Conservation (phyloP, 2,113 vertebrate genomes). For the Daphoenositta chrysoptera region DNA sequence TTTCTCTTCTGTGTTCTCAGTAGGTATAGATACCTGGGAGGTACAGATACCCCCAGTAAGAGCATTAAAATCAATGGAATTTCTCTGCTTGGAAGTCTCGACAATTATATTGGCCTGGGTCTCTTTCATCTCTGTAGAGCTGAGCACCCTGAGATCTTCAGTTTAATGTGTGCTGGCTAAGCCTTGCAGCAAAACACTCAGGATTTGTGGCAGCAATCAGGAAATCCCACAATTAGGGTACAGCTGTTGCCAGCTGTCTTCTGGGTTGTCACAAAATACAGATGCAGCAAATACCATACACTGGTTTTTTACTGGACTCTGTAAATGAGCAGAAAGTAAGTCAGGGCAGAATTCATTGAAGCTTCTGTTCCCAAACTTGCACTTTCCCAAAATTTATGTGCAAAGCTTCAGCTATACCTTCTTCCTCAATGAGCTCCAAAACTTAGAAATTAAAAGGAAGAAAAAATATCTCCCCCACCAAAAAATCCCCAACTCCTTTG, state of each 20-base stretch:
- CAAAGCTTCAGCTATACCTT: not conserved
- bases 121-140: not conserved
- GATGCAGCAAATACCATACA: not conserved
- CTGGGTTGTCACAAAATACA: not conserved
- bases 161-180: not conserved
- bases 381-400: not conserved
- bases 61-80: not conserved
- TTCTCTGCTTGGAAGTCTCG: not conserved
- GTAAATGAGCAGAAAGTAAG: not conserved
- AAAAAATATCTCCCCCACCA: fast-evolving
- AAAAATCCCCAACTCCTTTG: not conserved
- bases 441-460: not conserved
- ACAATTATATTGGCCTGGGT: not conserved
- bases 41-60: not conserved
- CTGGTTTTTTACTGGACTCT: fast-evolving
- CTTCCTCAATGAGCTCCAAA: not conserved
- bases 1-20: not conserved
- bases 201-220: not conserved
- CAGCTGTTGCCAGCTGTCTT: not conserved
- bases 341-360: not conserved
- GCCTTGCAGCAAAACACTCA: not conserved
- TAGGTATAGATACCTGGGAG: not conserved
- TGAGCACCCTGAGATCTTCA: not conserved
- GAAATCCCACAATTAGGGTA: not conserved
- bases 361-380: not conserved